phyloP scores from a whole-genome alignment of 2,113 vertebrate genomes.

The Rhabdornis inornatus region DNA sequence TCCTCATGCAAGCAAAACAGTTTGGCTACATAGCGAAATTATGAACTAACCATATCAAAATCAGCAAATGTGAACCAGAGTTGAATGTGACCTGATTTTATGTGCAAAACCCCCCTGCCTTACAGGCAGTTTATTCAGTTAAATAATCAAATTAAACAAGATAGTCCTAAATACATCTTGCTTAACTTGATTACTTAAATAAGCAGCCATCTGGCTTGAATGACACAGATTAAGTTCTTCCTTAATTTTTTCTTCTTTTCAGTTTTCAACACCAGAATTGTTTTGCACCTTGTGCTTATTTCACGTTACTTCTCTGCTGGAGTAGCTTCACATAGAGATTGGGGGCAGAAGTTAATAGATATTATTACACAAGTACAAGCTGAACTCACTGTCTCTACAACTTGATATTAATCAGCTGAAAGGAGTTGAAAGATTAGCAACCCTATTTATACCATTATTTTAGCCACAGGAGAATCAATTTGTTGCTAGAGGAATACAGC shows the following conservation, averaged over 20 bases:
- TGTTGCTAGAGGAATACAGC: not conserved
- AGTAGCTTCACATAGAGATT: not conserved
- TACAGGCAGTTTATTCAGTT: conserved; percentile 15
- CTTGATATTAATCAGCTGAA: conserved; percentile 12
- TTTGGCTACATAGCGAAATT: not conserved
- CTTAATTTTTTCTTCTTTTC: not conserved
- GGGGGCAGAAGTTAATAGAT: conserved; percentile 17
- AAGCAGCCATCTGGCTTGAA: conserved; percentile 25
- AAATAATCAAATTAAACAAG: conserved; percentile 47
- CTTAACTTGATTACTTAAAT: conserved; percentile 33
- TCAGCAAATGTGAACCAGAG: not conserved
- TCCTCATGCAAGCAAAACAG: not conserved
- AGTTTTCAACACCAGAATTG: not conserved
- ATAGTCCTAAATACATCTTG: conserved; percentile 16
- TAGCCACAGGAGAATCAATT: not conserved
- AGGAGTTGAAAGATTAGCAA: not conserved
- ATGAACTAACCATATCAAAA: not conserved
- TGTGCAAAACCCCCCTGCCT: not conserved
- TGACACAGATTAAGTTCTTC: not conserved
- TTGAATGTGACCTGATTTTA: not conserved
- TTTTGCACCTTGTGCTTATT: not conserved
- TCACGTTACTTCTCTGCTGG: not conserved
- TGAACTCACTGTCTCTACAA: not conserved
- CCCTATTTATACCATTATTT: conserved; percentile 11
- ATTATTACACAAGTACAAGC: not conserved